phyloP scores from a whole-genome alignment of 2,113 vertebrate genomes.

The Microcebus murinus region DNA sequence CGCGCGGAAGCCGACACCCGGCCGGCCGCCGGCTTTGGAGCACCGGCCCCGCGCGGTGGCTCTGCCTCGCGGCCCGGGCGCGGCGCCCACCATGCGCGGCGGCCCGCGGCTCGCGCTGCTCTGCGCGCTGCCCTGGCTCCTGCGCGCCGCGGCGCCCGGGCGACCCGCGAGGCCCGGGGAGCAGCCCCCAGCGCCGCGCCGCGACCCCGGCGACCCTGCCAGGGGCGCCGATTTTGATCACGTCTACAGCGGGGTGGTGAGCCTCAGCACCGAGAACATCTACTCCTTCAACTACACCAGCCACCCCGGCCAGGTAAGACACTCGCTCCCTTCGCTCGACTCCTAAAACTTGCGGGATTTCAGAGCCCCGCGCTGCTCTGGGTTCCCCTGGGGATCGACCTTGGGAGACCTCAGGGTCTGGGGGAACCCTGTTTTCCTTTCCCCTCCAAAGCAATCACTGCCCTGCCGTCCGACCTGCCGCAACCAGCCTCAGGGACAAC shows the following conservation, averaged over 20 bases:
- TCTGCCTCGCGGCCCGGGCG: not conserved
- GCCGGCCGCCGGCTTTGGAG: not conserved
- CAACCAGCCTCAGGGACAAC: not conserved
- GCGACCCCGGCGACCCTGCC: not conserved
- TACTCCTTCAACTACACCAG: constrained; percentile 87
- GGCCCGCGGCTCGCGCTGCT: constrained; percentile 59
- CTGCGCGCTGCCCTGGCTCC: constrained; percentile 74
- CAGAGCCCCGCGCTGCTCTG: not conserved
- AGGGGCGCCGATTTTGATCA: constrained; percentile 81
- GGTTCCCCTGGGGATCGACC: not conserved
- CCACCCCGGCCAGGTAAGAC: constrained; percentile 86
- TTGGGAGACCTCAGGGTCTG: not conserved
- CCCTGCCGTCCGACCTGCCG: not conserved
- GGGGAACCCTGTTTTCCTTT: not conserved
- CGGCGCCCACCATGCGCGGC: constrained; percentile 67
- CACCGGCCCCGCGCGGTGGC: not conserved
- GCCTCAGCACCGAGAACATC: constrained; percentile 81
- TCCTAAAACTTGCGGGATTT: not conserved
- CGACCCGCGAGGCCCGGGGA: not conserved
- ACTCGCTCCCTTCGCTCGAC: not conserved
- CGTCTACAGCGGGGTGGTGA: constrained; percentile 84
- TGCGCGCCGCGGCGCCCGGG: not conserved
- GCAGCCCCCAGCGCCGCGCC: not conserved
- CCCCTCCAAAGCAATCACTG: not conserved
- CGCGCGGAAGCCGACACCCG: not conserved